Evolutionary conservation across 2,888 invertebrate species (phyloP).

Genomic region (Craniophora ligustri): DNA sequence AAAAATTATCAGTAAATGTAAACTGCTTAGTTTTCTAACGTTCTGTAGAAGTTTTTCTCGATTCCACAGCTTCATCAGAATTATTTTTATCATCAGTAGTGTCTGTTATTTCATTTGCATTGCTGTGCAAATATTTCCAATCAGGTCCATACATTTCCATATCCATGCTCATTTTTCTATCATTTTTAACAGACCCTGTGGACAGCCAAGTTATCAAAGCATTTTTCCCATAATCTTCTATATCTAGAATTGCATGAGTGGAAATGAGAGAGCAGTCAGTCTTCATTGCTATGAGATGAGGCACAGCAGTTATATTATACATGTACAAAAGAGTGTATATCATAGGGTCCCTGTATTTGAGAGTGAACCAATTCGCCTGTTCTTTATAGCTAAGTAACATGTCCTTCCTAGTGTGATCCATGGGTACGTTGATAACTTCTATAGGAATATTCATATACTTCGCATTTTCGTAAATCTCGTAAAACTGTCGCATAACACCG

Average conservation of each 20-base stretch:
- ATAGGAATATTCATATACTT: slow-evolving; percentile 74
- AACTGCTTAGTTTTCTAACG: no score
- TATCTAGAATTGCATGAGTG: slow-evolving; percentile 69
- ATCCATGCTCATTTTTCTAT: slow-evolving; percentile 68
- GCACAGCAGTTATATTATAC: slow-evolving; percentile 72
- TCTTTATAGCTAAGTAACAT: slow-evolving; percentile 61
- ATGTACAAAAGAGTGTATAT: slow-evolving; percentile 66
- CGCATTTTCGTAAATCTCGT: slow-evolving; percentile 73
- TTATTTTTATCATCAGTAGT: no score
- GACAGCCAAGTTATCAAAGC: slow-evolving; percentile 78
- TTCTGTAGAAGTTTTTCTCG: no score
- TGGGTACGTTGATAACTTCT: slow-evolving; percentile 78
- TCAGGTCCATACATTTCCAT: slow-evolving; percentile 65
- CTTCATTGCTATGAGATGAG: slow-evolving; percentile 69
- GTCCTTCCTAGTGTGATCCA: slow-evolving; percentile 70
- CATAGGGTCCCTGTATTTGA: slow-evolving; percentile 69
- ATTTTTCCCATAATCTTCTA: slow-evolving; percentile 76
- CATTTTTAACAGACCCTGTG: slow-evolving; percentile 50
- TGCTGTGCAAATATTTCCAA: slow-evolving; percentile 67
- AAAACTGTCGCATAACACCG: slow-evolving; percentile 73
- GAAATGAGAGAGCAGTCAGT: slow-evolving; percentile 72
- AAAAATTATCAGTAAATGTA: no score
- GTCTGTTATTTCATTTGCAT: no score
- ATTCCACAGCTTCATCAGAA: no score
- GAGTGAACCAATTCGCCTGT: slow-evolving; percentile 84